Conservation (phyloP, 2,888 invertebrate species). For the Portevinia maculata region DNA sequence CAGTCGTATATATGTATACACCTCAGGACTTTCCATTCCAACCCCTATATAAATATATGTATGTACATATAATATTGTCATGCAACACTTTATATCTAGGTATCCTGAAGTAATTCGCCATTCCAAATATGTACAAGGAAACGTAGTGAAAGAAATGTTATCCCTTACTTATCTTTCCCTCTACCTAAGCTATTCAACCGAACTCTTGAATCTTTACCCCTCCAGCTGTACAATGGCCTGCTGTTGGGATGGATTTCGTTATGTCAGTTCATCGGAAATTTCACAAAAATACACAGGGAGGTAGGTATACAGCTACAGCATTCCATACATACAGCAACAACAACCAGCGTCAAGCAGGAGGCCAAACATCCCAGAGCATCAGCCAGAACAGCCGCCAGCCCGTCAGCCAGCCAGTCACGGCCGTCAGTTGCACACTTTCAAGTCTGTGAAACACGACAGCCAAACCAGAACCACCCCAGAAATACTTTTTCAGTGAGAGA, state of each 20-base stretch:
- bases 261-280: conserved; percentile 62
- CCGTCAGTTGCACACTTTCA: conserved; percentile 66
- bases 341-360: conserved; percentile 37
- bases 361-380: conserved; percentile 46
- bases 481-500: conserved; percentile 65
- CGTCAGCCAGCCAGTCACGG: conserved; percentile 60
- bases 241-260: conserved; percentile 30
- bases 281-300: conserved; percentile 33
- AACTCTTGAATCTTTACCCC: conserved; percentile 43
- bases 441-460: conserved; percentile 54
- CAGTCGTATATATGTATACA: conserved; percentile 6
- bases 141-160: conserved; percentile 43
- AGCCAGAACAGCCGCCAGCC: conserved; percentile 53
- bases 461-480: conserved; percentile 70
- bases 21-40: conserved; percentile 56
- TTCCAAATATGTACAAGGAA: conserved; percentile 1
- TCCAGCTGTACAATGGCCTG: conserved; percentile 30
- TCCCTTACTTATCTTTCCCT: conserved; percentile 59
- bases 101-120: conserved; percentile 13
- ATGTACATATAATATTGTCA: not conserved
- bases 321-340: conserved; percentile 37
- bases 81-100: not conserved
- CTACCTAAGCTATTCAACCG: conserved; percentile 56
- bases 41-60: conserved; percentile 28
- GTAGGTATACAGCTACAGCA: conserved; percentile 20